Evolutionary conservation across 2,797 vertebrate species (phyloP).

Genomic region (Galagoides demidoff): DNA sequence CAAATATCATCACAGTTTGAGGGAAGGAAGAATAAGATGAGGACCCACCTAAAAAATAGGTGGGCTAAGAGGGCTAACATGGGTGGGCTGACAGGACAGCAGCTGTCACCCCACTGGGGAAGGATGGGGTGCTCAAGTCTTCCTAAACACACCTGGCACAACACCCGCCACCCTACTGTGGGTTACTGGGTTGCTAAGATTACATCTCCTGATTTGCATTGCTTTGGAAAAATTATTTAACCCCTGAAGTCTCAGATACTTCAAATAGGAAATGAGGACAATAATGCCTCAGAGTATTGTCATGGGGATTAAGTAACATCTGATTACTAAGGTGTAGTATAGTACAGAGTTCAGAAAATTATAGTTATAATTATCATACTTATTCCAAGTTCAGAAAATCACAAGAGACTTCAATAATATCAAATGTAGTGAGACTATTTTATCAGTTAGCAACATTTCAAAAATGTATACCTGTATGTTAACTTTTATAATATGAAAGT

Average conservation of each 20-base stretch:
- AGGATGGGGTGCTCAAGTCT: too few species aligned
- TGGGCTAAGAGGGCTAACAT: not conserved
- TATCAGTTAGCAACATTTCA: not conserved
- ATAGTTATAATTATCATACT: not conserved
- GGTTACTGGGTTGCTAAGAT: too few species aligned
- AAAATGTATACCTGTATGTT: not conserved
- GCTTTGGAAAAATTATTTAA: not conserved
- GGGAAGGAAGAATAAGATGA: not conserved
- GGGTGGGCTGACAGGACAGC: too few species aligned
- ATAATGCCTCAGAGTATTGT: not conserved
- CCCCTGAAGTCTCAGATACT: not conserved
- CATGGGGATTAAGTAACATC: not conserved
- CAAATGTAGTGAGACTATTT: conserved; percentile 12
- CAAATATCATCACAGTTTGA: not conserved
- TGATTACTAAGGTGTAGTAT: not conserved
- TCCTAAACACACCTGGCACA: too few species aligned
- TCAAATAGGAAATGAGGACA: not conserved
- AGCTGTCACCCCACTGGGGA: too few species aligned
- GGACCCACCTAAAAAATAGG: not conserved
- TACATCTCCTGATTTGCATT: not conserved
- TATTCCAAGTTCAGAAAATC: not conserved
- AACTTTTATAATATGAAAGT: not conserved
- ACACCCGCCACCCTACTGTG: too few species aligned
- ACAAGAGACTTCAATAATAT: not conserved
- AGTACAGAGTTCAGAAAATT: not conserved